Evolutionary conservation across 2,797 vertebrate species (phyloP), one percentile per base, ranked within the genome.

Genomic region (Chaetophractus vellerosus): DNA sequence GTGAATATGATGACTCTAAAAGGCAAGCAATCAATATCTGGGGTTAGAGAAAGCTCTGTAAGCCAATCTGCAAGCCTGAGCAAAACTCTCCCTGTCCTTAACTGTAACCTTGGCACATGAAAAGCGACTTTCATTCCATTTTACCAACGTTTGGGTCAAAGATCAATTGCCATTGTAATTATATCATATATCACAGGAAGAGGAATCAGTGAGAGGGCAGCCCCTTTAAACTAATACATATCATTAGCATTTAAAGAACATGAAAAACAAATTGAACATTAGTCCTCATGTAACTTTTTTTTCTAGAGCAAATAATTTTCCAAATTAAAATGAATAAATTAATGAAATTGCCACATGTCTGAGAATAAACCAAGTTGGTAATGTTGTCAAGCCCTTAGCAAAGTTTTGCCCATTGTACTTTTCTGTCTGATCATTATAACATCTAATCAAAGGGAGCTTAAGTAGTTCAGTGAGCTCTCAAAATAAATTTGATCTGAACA

Each of bases 161-260:
- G 97, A 98, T 96, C 96, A 98, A 97, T 97, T 98, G 92, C 26
- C 21, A 82, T 97, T 97, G 57, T 97, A 98, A 98, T 98, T 98
- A 97, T 92, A 45, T 94, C 96, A 96, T 97, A 96, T 78, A 98
- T 98, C 96, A 97, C 16, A 41, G 86, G 92, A 92, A 36, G 0
- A 2, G 38, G 64, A 96, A 96, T 96, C 84, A 84, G 61, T 52
- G 72, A 86, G 75, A 93, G 82, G 82, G 82, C 52, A 95, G 84
- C 86, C 86, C 94, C 80, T 96, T 72, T 91, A 90, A 83, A 96
- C 15, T 55, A 97, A 96, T 78, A 97, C 72, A 18, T 75, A 97
- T 94, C n/a, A 97, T 95, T 93, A 97, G 66, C 93, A 95, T 31
- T 96, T 94, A 31, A 74, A 93, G 94, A 96, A 93, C 87, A 93